Conservation (phyloP, 2,113 vertebrate species). For the Zootoca vivipara region DNA sequence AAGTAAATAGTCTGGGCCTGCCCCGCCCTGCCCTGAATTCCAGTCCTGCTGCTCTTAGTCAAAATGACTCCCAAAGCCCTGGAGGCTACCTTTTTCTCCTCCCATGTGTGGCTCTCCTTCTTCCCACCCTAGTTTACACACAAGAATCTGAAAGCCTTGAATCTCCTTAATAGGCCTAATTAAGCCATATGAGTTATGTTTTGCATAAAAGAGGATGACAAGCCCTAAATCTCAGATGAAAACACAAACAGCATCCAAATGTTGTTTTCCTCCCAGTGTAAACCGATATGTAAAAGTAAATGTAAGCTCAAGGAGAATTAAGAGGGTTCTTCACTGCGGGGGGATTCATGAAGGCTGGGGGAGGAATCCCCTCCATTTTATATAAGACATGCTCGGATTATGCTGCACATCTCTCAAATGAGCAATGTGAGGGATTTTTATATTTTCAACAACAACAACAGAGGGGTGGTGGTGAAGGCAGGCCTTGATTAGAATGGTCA, state of each 20-base stretch:
- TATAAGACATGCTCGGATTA: neutral
- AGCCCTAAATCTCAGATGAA: too few species aligned
- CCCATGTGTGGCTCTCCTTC: too few species aligned
- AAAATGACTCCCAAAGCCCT: neutral
- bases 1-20: neutral
- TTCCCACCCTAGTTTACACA: neutral
- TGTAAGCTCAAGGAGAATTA: too few species aligned
- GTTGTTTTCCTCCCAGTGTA: too few species aligned
- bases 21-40: neutral
- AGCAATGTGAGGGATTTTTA: neutral
- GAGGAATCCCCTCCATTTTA: neutral
- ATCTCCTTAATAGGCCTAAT: too few species aligned
- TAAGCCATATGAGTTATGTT: too few species aligned
- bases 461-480: neutral
- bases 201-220: too few species aligned
- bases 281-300: too few species aligned
- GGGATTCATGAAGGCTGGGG: too few species aligned
- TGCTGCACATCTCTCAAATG: neutral
- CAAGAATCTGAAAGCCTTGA: too few species aligned
- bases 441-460: constrained; percentile 1
- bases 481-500: constrained; percentile 46
- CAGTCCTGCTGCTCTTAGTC: neutral
- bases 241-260: too few species aligned
- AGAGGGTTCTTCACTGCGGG: too few species aligned
- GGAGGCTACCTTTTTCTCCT: neutral